Evolutionary conservation across 2,888 invertebrate genomes (phyloP), one percentile per base, ranked within the genome.

Genomic region (Melipona bicolor): DNA sequence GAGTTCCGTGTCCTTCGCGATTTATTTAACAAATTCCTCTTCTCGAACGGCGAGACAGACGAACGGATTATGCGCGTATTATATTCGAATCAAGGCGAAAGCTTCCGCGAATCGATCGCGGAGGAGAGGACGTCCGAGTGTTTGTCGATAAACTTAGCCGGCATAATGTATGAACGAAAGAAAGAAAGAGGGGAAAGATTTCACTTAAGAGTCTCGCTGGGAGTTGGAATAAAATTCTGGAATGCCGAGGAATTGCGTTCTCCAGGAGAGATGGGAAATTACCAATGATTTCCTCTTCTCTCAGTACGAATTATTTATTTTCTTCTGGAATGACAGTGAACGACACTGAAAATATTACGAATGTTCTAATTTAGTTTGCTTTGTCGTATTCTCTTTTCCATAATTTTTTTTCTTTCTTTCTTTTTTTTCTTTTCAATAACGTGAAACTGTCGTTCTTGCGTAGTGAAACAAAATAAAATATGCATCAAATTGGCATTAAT

Each of bases 21-120:
- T 15, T 36, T 65, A 65, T 24, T 65, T 65, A 61, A 81, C 65
- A 24, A 67, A 84, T 84, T 17, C 27, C 4, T 1, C 15, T 0
- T 21, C 15, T 3, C 9, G 13, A 3, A n/a, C 9, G 15, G 24
- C 9, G 15, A 2, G 13, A 21, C 17, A 11, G n/a, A 15, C 27
- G 64, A 56, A 59, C 52, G 50, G 56, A 64, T 69, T 83, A 77
- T 56, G 50, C 72, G 9, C 43, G 64, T 68, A 61, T 73, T 50
- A 54, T 56, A 27, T 56, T 81, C 62, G 65, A 61, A 71, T 65
- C 67, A 62, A 50, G 24, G 43, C 61, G 56, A 52, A 19, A 27
- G 32, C 52, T 52, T 52, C 24, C 32, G 43, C 43, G 50, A 24
- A 43, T 21, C 32, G 52, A 32, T 73, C 52, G 24, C 15, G 43